Percentiles rank a stretch among this genome's conserved stretches.
phyloP scores from a whole-genome alignment of 2,888 invertebrate species.

The Itoplectis maculator region DNA sequence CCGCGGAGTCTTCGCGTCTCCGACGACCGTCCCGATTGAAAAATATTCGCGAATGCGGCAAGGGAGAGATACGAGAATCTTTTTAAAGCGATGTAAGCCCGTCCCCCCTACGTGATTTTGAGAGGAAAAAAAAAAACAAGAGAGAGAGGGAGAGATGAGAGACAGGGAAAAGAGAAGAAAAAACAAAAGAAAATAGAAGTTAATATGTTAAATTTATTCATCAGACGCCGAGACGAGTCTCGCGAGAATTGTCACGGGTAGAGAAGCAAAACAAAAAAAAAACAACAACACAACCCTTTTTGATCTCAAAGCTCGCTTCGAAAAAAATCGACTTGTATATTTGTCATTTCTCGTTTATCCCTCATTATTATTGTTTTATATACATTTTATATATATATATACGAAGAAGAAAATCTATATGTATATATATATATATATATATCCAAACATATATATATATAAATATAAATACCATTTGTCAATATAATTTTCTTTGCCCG shows the following conservation, averaged over 20 bases:
- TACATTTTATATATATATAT: slow-evolving; percentile 18
- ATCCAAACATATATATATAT: slow-evolving; percentile 11
- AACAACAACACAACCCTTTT: slow-evolving; percentile 36
- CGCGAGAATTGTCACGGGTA: slow-evolving; percentile 14
- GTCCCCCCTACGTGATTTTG: slow-evolving; percentile 11
- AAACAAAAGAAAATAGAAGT: slow-evolving; percentile 19
- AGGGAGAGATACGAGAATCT: slow-evolving; percentile 34
- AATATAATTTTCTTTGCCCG: slow-evolving; percentile 43
- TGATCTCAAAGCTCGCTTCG: slow-evolving; percentile 50
- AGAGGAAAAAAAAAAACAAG: slow-evolving; percentile 4
- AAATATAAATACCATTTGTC: slow-evolving; percentile 13
- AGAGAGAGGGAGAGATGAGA: not conserved
- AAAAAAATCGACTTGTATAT: slow-evolving; percentile 57
- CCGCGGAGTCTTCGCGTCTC: slow-evolving; percentile 47
- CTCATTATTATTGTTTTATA: slow-evolving; percentile 46
- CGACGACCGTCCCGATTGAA: slow-evolving; percentile 57
- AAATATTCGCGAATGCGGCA: slow-evolving; percentile 36
- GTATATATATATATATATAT: slow-evolving; percentile 26
- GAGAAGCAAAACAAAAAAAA: not conserved
- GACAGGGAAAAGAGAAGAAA: too few species aligned
- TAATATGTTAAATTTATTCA: slow-evolving; percentile 22
- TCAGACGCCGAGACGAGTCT: slow-evolving; percentile 15
- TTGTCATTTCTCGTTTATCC: slow-evolving; percentile 62
- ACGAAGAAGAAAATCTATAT: slow-evolving; percentile 1
- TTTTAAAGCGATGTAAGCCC: slow-evolving; percentile 50